Base-by-base conservation (phyloP, 2,888 invertebrate genomes). In the Eutolmus rufibarbis region DNA sequence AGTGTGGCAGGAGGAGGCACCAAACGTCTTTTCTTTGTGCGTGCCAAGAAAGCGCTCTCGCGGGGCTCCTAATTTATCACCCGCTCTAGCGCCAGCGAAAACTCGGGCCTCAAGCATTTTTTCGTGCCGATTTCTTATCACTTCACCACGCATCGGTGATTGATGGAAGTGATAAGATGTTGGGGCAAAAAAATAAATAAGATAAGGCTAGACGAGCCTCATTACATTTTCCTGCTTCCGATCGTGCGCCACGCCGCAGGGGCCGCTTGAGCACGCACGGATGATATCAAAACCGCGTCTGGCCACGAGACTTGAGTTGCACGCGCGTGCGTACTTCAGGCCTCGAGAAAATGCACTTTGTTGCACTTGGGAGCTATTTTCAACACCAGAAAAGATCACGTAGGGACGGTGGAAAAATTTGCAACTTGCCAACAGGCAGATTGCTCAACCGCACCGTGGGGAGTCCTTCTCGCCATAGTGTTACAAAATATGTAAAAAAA, bases 291-390 rank as follows among this genome's bases (percentile, higher is more conserved):
- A 66, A 66, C 66, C 12, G 16, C 34, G 40, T 16, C 37, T 19
- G 34, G n/a, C n/a, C 34, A 12, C 40, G 76, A 76, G 76, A 34
- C 9, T n/a, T 76, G 37, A 34, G 9, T n/a, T 82, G 40, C 82
- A 57, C 37, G 37, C 57, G 82, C 82, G 34, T 57, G 82, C 37
- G 57, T 19, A 37, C 34, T 57, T 57, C 40, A 37, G 5, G 12
- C 19, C 23, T 40, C 57, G 19, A 56, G 57, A 28, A 82, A 82
- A 37, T 82, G 31, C 37, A 82, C 37, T 57, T 82, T 56, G 82
- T 82, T 82, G 56, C 51, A 57, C 57, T 81, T 57, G 9, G 31
- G 82, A 51, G 82, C 82, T 82, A 82, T 82, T 82, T 82, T 82
- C 82, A 82, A 66, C 37, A 79, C 51, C 51, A n/a, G 51, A 82